Base-by-base conservation (phyloP, 2,888 invertebrate species). In the Nymphalis c-album region DNA sequence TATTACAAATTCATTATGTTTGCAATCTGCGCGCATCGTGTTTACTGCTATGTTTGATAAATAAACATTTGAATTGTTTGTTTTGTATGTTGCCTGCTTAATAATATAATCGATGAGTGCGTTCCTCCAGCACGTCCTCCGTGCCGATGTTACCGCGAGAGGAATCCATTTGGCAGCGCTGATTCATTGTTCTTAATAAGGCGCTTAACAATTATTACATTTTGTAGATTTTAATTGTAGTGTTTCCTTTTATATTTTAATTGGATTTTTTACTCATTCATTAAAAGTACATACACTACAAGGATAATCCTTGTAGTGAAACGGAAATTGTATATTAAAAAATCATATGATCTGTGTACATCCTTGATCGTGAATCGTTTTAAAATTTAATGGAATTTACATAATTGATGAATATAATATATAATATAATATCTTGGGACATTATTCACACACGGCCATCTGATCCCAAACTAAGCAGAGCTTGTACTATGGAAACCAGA, bases 61-160 rank as follows among this genome's bases (percentile, higher is more conserved):
- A 55, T 35, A 55, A 55, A 55, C 35, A 55, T 55, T 55, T 55
- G n/a, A 35, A 31, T n/a, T 35, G 55, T 55, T n/a, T 55, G 55
- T 31, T n/a, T 48, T 18, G 48, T 55, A 17, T n/a, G 31, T 7
- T 17, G 17, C 35, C 17, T 55, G 55, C n/a, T 55, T 35, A 31
- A 31, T 31, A 26, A 53, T 31, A 53, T 53, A 26, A 53, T 53
- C 26, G 26, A 55, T 55, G 26, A n/a, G 35, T 35, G 13, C 16
- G 8, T 17, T 55, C 18, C 35, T 55, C 35, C 7, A 7, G 18
- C 48, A 6, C 48, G 48, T 55, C 7, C n/a, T 8, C n/a, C 55
- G 55, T 17, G 48, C 48, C 55, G 35, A 31, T n/a, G 31, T 20
- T 35, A n/a, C 31, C n/a, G 31, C 20, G 31, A 48, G 48, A 26